Evolutionary conservation across 2,888 invertebrate species (phyloP), one percentile per base, ranked within the genome.

Genomic region (Corbicula japonica): DNA sequence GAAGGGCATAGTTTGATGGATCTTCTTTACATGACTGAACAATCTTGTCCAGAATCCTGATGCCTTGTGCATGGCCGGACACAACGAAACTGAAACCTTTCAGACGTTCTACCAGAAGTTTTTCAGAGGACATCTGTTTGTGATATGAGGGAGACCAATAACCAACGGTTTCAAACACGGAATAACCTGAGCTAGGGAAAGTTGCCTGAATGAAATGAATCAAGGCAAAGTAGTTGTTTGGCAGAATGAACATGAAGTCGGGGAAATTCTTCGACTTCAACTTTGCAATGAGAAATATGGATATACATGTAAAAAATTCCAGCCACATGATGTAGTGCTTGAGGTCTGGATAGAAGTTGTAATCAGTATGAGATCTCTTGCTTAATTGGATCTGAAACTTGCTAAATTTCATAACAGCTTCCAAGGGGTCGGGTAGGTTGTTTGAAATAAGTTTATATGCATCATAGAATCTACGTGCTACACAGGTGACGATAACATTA

Each of bases 301-400:
- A 80, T 10, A 88, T n/a, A 2, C 79, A 66, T 18, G 78, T 61
- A 56, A 70, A 89, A 52, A 86, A 86, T 54, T 90, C 90, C 23
- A 86, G 44, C 90, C 90, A 90, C 62, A 89, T 78, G 10, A 85
- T 54, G 28, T 88, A 84, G n/a, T 80, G 65, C 18, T 76, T 63
- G n/a, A 84, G 35, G 18, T 84, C 79, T 4, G 89, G 89, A 18
- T 87, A 76, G 30, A 85, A 74, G 3, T 69, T 41, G 12, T 61
- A 44, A 28, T n/a, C n/a, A n/a, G n/a, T n/a, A n/a, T n/a, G n/a
- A n/a, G 68, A 46, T 41, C 76, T 73, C 8, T 62, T 70, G 23
- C 74, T 58, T 3, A 87, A 61, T 8, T 84, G 56, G 28, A 69
- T 74, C 6, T 86, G 66, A 61, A 88, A 89, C 69, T 86, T 88